Evolutionary conservation across 23 tunicate genomes (phyloP), one percentile per base, ranked within the genome.

Genomic region (Styela plicata): DNA sequence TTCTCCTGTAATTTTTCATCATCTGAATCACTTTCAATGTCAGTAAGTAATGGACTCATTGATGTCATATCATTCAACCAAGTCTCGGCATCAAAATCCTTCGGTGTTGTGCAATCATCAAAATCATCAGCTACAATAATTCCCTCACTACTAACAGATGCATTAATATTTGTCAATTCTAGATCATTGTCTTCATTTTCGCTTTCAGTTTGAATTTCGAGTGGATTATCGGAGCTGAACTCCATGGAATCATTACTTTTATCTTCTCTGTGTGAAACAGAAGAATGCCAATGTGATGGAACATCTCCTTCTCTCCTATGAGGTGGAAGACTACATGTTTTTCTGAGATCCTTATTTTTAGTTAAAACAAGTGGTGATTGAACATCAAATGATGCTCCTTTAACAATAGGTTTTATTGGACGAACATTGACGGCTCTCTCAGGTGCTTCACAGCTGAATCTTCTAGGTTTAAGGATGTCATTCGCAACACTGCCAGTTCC

Each of bases 381-480:
- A 53, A 44, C 1, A 33, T 86, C 97, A 32, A 65, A 69, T 10
- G 89, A 86, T 33, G 63, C 83, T 31, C 85, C 79, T 69, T 86
- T 81, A 21, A 68, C 70, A 2, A 86, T 66, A 1, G 87, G 97
- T 74, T 91, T 91, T 2, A 91, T 83, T 32, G 90, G 79, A 3
- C 90, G 97, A 3, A 91, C 86, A 2, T 83, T 25, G 26, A 81
- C 74, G 2, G 97, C 97, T 16, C 36, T 37, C 3, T 66, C 74
- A 1, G 97, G 97, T 0, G 90, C 87, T 81, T 91, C 97, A 74
- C 90, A 86, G 67, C 97, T 91, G 61, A 91, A 91, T 25, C 97
- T 74, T 25, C 97, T 69, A 2, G 97, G 97, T 53, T 44, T 25
- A 7, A 76, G 27, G 18, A 27, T 44, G 33, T 76, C 81, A 7